Conservation (phyloP, 2,113 vertebrate species). For the Corythoichthys haematopterus region DNA sequence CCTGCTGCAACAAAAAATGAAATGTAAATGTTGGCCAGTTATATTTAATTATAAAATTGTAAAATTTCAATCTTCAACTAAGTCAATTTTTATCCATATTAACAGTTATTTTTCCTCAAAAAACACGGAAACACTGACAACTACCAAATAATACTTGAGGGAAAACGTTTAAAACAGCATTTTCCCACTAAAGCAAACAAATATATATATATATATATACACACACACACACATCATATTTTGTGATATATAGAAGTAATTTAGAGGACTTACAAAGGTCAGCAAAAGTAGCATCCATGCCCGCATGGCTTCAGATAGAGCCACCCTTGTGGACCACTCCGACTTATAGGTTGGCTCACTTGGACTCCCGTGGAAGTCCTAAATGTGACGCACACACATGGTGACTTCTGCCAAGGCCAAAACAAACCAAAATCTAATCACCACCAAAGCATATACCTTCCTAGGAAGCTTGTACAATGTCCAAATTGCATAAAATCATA, state of each 20-base stretch:
- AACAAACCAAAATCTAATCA: background rate
- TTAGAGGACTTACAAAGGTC: constrained; percentile 60
- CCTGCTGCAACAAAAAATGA: too few species aligned
- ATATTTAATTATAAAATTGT: too few species aligned
- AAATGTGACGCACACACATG: background rate
- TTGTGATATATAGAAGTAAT: background rate
- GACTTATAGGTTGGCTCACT: constrained; percentile 4
- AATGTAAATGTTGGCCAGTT: too few species aligned
- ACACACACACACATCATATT: background rate
- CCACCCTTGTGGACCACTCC: constrained; percentile 7
- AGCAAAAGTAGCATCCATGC: constrained; percentile 45
- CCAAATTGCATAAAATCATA: background rate
- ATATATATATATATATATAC: too few species aligned
- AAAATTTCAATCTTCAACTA: too few species aligned
- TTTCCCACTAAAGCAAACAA: background rate
- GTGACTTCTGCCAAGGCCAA: background rate
- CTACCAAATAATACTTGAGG: too few species aligned
- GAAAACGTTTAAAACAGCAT: background rate
- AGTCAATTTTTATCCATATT: too few species aligned
- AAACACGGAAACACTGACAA: too few species aligned
- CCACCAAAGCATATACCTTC: background rate
- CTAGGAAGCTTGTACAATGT: background rate
- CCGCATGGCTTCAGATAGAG: constrained; percentile 51
- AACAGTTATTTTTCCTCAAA: too few species aligned
- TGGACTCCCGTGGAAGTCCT: background rate